phyloP scores from a whole-genome alignment of 1,140 invertebrate species.

The Venturia canescens region DNA sequence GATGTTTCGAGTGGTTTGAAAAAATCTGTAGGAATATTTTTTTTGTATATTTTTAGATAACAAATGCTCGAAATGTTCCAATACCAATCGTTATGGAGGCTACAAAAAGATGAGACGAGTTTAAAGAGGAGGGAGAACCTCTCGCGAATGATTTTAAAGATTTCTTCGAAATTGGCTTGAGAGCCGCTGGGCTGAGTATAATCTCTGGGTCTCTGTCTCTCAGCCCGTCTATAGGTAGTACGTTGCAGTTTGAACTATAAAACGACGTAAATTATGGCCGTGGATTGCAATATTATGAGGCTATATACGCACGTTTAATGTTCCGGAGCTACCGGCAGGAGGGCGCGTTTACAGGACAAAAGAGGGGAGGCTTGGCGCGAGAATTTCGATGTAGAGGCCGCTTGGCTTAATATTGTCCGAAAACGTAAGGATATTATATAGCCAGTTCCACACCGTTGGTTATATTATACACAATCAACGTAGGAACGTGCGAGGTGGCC shows the following conservation, averaged over 20 bases:
- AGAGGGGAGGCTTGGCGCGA: conserved; percentile 20
- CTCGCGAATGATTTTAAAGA: conserved; percentile 36
- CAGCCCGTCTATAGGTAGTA: conserved; percentile 59
- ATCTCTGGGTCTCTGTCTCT: neutral
- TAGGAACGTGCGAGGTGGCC: conserved; percentile 21
- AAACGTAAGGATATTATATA: conserved; percentile 50
- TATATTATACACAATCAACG: conserved; percentile 24
- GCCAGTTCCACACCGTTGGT: conserved; percentile 6
- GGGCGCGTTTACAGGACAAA: conserved; percentile 32
- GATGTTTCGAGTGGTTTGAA: too few relatives aligned
- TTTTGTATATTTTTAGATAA: too few relatives aligned
- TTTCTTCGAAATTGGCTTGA: conserved; percentile 69
- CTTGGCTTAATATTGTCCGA: conserved; percentile 74
- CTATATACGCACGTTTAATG: conserved; percentile 78
- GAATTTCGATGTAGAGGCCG: conserved; percentile 51
- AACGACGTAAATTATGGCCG: conserved; percentile 77
- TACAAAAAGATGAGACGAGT: neutral
- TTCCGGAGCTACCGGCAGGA: conserved; percentile 73
- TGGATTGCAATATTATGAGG: conserved; percentile 78
- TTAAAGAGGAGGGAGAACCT: conserved; percentile 61
- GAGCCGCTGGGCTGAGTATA: conserved; percentile 60
- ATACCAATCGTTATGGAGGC: neutral
- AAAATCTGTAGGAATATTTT: too few relatives aligned
- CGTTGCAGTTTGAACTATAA: conserved; percentile 77
- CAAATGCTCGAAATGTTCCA: neutral